phyloP scores from a whole-genome alignment of 2,797 vertebrate genomes.

The Hoplostethus atlanticus region DNA sequence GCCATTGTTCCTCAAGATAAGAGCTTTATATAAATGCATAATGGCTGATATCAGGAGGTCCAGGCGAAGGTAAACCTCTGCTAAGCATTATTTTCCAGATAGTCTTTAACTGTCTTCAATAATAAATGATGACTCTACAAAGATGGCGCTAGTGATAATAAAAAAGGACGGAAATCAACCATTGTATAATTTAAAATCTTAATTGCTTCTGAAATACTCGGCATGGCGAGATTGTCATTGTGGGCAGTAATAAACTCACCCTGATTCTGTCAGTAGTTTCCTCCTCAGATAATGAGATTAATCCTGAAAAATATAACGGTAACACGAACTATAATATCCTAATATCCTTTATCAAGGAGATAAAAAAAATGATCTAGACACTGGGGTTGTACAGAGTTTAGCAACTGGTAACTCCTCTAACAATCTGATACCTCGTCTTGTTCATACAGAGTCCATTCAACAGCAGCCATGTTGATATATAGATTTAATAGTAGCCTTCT shows the following conservation, averaged over 20 bases:
- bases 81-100: slow-evolving; percentile 8
- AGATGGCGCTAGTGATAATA: slow-evolving; percentile 8
- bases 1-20: not conserved
- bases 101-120: slow-evolving; percentile 22
- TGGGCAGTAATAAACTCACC: slow-evolving; percentile 2
- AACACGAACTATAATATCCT: slow-evolving; percentile 27
- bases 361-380: not conserved
- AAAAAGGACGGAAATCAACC: slow-evolving; percentile 15
- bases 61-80: slow-evolving; percentile 12
- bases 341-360: slow-evolving; percentile 21
- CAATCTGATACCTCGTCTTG: slow-evolving; percentile 2
- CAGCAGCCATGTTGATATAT: not conserved
- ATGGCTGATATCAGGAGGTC: slow-evolving; percentile 10
- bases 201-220: slow-evolving; percentile 51
- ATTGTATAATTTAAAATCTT: slow-evolving; percentile 53
- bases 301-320: slow-evolving; percentile 7
- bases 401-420: slow-evolving; percentile 2
- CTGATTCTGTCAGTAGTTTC: slow-evolving; percentile 36
- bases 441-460: slow-evolving; percentile 19
- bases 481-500: not conserved
- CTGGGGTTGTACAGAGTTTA: slow-evolving; percentile 22
- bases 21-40: not conserved
- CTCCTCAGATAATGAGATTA: slow-evolving; percentile 43
- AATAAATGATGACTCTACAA: not conserved
- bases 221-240: slow-evolving; percentile 9